Evolutionary conservation across 2,888 invertebrate species (phyloP), one percentile per base, ranked within the genome.

Genomic region (Anticlea derivata): DNA sequence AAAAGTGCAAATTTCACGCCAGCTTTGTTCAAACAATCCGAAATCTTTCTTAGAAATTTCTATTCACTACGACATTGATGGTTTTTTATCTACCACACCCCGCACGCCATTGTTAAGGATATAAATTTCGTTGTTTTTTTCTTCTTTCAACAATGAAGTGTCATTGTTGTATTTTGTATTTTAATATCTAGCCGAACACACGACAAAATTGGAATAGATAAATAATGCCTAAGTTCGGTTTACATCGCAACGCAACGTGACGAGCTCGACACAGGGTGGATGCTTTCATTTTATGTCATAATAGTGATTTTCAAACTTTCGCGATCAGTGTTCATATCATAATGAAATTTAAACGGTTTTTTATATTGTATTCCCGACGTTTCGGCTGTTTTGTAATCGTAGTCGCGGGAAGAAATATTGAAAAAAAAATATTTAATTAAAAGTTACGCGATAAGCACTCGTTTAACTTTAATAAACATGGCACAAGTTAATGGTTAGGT

Each of bases 121-220:
- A 81, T 83, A 82, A 78, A 81, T 81, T 79, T 74, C 73, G 74
- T 74, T 74, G 73, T 76, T 75, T 80, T 80, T 75, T 75, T 75
- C 47, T 47, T 53, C 58, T 54, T 52, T 56, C 59, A 78, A 86
- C 86, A 87, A 86, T 78, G 75, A 77, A 75, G 74, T 76, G 75
- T 79, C 78, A 83, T 85, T 88, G 86, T 88, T 75, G 75, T 75
- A 77, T 76, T 87, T 86, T 85, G 85, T 87, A 87, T 86, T 88
- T 86, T 87, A 87, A 89, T 86, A 84, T 79, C 59, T 57, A 49
- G 51, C 71, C 70, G 75, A 77, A 83, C 79, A 81, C 77, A 83
- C 79, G 85, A 81, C 78, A 75, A 74, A 79, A 81, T 80, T 71
- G 74, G 76, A 73, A 75, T 80, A 82, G 82, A 87, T 86, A 86